Percentiles rank a stretch among this genome's conserved stretches.
These are phyloP conservation scores for Ranitomeya imitator DNA, from an alignment of 2,113 vertebrate genomes.

Conservation along the genomic window DNA sequence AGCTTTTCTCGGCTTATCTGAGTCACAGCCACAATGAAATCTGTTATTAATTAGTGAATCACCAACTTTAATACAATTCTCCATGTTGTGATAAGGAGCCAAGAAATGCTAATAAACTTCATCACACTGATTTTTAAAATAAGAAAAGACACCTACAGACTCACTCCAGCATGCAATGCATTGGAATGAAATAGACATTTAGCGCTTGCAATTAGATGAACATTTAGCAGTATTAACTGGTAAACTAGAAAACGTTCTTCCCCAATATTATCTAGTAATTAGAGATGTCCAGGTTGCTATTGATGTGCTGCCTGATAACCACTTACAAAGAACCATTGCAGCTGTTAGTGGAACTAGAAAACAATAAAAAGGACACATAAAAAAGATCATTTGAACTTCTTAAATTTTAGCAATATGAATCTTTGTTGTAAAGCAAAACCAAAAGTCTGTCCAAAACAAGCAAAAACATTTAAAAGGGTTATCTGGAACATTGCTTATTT, in stretches of 20 bases:
- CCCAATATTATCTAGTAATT: not conserved
- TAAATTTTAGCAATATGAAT: too few species aligned
- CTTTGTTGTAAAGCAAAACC: too few species aligned
- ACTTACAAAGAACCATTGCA: not conserved
- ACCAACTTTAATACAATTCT: conserved; percentile 3
- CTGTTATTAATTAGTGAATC: conserved; percentile 42
- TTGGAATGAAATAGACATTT: conserved; percentile 1
- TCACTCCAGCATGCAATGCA: not conserved
- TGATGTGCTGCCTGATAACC: not conserved
- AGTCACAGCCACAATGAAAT: conserved; percentile 27
- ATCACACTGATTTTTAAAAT: not conserved
- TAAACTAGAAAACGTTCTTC: not conserved
- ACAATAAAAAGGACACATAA: too few species aligned
- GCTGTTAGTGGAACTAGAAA: too few species aligned
- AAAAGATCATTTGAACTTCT: too few species aligned
- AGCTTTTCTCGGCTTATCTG: conserved; percentile 34
- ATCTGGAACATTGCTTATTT: too few species aligned
- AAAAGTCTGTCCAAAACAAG: too few species aligned
- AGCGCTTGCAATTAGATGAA: not conserved
- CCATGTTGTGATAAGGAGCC: conserved; percentile 23
- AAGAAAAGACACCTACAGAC: conserved; percentile 15
- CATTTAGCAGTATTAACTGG: not conserved
- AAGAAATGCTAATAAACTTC: conserved; percentile 32
- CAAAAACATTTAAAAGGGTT: too few species aligned
- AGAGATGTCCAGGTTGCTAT: not conserved